Percentiles rank a stretch among this genome's conserved stretches.
These are phyloP conservation scores for Epicampocera succincta DNA, from an alignment of 2,888 invertebrate genomes.

Conservation along the genomic window DNA sequence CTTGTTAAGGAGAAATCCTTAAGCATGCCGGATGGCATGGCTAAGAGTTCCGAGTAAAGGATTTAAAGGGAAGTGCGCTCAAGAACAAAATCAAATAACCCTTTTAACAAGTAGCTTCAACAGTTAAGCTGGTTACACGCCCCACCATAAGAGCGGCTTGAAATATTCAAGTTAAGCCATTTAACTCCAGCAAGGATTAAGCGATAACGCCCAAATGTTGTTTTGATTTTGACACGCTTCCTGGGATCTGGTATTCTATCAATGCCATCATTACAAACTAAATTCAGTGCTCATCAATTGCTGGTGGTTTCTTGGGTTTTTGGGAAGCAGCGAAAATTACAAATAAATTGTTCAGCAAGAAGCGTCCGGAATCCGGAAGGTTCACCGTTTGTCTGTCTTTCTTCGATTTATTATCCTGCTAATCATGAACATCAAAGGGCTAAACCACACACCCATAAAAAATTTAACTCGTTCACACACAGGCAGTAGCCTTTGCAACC, in stretches of 20 bases:
- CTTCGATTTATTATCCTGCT: slow-evolving; percentile 60
- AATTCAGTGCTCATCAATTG: slow-evolving; percentile 34
- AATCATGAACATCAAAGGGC: slow-evolving; percentile 68
- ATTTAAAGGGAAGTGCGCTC: not conserved
- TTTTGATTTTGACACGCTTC: slow-evolving; percentile 58
- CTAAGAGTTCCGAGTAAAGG: slow-evolving; percentile 45
- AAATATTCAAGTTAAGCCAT: slow-evolving; percentile 36
- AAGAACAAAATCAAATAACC: slow-evolving; percentile 39
- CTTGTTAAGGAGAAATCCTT: slow-evolving; percentile 44
- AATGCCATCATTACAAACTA: slow-evolving; percentile 34
- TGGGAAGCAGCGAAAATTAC: slow-evolving; percentile 13
- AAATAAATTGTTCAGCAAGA: slow-evolving; percentile 1
- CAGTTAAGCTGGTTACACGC: slow-evolving; percentile 66
- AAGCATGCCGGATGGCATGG: slow-evolving; percentile 36
- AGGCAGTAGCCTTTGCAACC: not conserved
- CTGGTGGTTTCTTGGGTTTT: slow-evolving; percentile 29
- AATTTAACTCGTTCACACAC: slow-evolving; percentile 56
- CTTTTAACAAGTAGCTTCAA: slow-evolving; percentile 66
- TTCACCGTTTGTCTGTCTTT: not conserved
- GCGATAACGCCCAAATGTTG: slow-evolving; percentile 33
- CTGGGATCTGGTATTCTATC: slow-evolving; percentile 7
- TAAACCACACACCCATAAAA: slow-evolving; percentile 69
- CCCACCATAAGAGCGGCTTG: slow-evolving; percentile 45
- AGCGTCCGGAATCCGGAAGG: not conserved
- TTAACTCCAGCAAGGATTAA: slow-evolving; percentile 53